phyloP scores from a whole-genome alignment of 2,113 vertebrate genomes.

The Cottus gobio region DNA sequence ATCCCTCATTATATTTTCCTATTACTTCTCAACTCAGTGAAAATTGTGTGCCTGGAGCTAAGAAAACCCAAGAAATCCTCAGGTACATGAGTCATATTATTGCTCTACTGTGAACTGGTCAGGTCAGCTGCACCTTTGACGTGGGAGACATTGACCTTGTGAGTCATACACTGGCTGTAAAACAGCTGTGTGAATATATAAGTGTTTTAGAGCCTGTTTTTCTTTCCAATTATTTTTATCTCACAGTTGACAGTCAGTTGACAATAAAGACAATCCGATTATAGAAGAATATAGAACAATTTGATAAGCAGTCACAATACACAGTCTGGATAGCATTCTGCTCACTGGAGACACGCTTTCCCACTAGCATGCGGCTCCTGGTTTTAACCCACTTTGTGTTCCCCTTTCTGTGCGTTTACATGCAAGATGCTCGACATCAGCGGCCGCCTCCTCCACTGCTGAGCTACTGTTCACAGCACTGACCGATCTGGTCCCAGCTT shows the following conservation, averaged over 20 bases:
- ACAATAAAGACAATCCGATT: slow-evolving; percentile 6
- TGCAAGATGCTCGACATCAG: neutral
- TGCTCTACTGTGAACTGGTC: neutral
- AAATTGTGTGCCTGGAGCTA: neutral
- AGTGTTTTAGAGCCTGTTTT: neutral
- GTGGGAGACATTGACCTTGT: slow-evolving; percentile 33
- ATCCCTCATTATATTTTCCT: neutral
- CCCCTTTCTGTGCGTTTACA: neutral
- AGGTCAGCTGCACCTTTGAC: slow-evolving; percentile 21
- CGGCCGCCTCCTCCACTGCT: neutral
- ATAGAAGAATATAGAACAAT: neutral
- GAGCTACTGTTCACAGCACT: neutral
- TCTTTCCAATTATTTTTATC: neutral
- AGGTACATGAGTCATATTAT: neutral
- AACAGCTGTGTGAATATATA: slow-evolving; percentile 31
- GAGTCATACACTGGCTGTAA: slow-evolving; percentile 9
- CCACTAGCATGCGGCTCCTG: slow-evolving; percentile 8
- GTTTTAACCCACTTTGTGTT: slow-evolving; percentile 27
- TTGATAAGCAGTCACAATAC: neutral
- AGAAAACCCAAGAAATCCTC: neutral
- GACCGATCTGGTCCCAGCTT: slow-evolving; percentile 15
- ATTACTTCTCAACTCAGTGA: neutral
- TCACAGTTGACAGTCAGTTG: neutral
- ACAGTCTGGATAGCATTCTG: neutral
- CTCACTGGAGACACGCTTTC: neutral